Conservation (phyloP, 2,888 invertebrate species). For the Eubasilissa splendida region DNA sequence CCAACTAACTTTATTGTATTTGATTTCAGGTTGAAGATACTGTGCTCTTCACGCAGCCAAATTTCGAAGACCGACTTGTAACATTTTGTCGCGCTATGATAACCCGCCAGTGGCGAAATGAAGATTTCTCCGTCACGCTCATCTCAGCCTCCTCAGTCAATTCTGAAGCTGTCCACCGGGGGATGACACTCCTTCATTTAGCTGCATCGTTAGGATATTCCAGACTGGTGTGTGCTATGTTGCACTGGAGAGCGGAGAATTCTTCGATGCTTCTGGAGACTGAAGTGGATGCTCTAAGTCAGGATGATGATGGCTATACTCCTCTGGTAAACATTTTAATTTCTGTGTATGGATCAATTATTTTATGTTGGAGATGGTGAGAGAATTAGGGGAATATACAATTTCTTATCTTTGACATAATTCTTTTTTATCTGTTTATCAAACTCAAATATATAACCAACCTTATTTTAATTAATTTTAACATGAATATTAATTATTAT, state of each 20-base stretch:
- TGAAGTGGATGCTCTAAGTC: slow-evolving; percentile 92
- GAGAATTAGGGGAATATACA: no score
- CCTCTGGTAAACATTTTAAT: slow-evolving; percentile 79
- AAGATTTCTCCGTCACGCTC: not conserved
- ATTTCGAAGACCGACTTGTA: slow-evolving; percentile 90
- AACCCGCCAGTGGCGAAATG: slow-evolving; percentile 63
- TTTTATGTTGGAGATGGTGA: no score
- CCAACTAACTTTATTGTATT: no score
- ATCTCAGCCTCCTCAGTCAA: slow-evolving; percentile 62
- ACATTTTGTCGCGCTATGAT: slow-evolving; percentile 86
- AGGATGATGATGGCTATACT: slow-evolving; percentile 92
- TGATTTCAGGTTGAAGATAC: slow-evolving; percentile 73
- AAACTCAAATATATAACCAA: no score
- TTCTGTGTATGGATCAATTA: no score
- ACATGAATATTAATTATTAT: no score
- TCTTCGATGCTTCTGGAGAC: slow-evolving; percentile 88
- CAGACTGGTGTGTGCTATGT: slow-evolving; percentile 85
- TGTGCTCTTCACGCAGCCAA: slow-evolving; percentile 77
- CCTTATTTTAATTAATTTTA: no score
- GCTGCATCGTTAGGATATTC: slow-evolving; percentile 93
- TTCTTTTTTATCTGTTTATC: no score
- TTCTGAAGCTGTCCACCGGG: slow-evolving; percentile 62
- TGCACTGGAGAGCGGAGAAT: slow-evolving; percentile 93
- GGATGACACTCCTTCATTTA: slow-evolving; percentile 89
- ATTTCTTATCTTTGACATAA: no score